Conservation (phyloP, 2,113 vertebrate genomes). For the Verasper variegatus region DNA sequence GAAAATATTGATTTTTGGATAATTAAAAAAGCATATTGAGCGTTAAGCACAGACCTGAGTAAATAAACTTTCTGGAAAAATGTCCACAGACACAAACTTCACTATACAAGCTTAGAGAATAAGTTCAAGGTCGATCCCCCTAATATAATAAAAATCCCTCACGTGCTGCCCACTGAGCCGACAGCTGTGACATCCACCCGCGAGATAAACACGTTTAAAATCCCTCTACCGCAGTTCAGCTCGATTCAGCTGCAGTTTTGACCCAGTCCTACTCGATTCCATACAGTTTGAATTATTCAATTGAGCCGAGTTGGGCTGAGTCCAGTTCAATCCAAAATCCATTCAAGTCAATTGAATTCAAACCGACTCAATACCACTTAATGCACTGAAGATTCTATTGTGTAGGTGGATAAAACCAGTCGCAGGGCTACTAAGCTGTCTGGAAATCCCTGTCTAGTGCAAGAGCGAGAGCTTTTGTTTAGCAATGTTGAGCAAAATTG, state of each 20-base stretch:
- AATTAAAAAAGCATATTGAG: too few species aligned
- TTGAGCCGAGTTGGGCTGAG: slow-evolving; percentile 32
- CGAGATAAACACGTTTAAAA: slow-evolving; percentile 38
- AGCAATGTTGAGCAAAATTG: slow-evolving; percentile 74
- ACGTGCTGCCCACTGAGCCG: not conserved
- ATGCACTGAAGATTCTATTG: slow-evolving; percentile 64
- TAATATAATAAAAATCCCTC: slow-evolving; percentile 17
- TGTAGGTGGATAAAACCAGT: slow-evolving; percentile 73
- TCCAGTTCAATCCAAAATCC: slow-evolving; percentile 62
- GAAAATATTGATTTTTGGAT: not conserved
- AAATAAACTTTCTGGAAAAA: not conserved
- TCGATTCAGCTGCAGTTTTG: slow-evolving; percentile 24
- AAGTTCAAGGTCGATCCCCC: not conserved
- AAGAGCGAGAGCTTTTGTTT: slow-evolving; percentile 69
- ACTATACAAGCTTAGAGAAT: not conserved
- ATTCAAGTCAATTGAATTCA: slow-evolving; percentile 67
- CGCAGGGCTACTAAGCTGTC: slow-evolving; percentile 67
- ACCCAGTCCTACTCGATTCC: slow-evolving; percentile 15
- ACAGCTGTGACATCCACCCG: slow-evolving; percentile 9
- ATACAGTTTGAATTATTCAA: slow-evolving; percentile 44
- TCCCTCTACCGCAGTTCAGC: slow-evolving; percentile 2
- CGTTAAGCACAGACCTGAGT: not conserved
- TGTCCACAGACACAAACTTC: slow-evolving; percentile 1
- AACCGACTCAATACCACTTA: slow-evolving; percentile 66
- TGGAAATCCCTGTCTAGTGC: slow-evolving; percentile 54